Evolutionary conservation across 1,140 invertebrate species (phyloP), one percentile per base, ranked within the genome.

Genomic region (Antheraea mylitta): DNA sequence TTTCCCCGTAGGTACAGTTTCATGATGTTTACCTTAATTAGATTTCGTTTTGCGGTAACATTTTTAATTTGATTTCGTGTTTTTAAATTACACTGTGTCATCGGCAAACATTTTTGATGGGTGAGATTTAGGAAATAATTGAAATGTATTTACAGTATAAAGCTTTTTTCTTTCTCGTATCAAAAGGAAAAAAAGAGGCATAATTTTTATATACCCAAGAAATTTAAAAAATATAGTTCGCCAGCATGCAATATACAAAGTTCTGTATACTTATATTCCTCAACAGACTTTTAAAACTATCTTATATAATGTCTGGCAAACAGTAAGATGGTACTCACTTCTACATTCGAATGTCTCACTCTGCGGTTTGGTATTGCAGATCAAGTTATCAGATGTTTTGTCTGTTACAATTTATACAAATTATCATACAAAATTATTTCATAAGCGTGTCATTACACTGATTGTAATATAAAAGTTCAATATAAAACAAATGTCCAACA

Each of bases 1-100:
- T 71, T 79, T 76, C 72, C 75, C 77, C 16, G 72, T 77, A 80
- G 82, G 77, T 86, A 76, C 77, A 68, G 76, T 85, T 85, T 75
- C 77, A 53, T 53, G 45, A 53, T 85, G 77, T 86, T 82, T 87
- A 84, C 78, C 76, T 81, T 74, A 53, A 68, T 61, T 66, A 68
- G 38, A 68, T 69, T 73, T 69, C 19, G 18, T 61, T 61, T 61
- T 61, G 45, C 6, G 45, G 45, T 53, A 53, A 53, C 45, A 53
- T 61, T 61, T 61, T 61, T 60, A 60, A 61, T 61, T 61, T 61
- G 30, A 30, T 61, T 61, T 61, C 60, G 11, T 61, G 9, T 19
- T 61, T n/a, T 30, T 61, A 61, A 53, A 53, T 53, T 53, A 6
- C 45, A 16, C 16, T 16, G 16, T n/a, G 45, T 53, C 45, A 53